These are phyloP conservation scores for Andricus curvator DNA, from an alignment of 2,888 invertebrate species.

Conservation along the genomic window DNA sequence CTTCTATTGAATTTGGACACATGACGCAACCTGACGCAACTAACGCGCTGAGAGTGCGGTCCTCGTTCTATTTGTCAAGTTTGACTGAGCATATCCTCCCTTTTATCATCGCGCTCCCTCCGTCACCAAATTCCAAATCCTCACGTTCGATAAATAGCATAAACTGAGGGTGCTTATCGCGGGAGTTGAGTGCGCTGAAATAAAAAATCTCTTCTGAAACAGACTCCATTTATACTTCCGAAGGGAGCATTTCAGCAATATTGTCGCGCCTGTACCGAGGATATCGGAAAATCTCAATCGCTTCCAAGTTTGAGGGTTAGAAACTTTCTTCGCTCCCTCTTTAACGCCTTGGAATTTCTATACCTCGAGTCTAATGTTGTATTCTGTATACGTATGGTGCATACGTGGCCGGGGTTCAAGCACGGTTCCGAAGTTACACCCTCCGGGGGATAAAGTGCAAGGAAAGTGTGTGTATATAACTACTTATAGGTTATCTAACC, in stretches of 20 bases:
- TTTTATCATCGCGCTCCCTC: no score
- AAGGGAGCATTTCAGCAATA: conserved; percentile 9
- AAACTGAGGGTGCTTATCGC: no score
- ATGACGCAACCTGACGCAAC: no score
- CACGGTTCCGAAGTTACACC: background rate
- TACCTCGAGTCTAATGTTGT: background rate
- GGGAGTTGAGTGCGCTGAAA: no score
- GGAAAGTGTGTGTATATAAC: conserved; percentile 33
- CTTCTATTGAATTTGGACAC: no score
- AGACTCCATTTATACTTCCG: background rate
- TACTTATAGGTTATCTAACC: conserved; percentile 32
- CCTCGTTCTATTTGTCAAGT: no score
- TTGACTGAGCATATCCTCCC: no score
- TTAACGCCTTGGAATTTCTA: conserved; percentile 29
- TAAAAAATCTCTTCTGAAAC: conserved; percentile 10
- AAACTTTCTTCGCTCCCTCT: conserved; percentile 14
- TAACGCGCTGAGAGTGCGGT: no score
- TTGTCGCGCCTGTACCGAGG: background rate
- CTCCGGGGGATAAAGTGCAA: conserved; percentile 10
- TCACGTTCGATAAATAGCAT: no score
- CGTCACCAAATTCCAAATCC: no score
- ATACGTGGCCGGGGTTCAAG: conserved; percentile 13
- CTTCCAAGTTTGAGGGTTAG: conserved; percentile 12
- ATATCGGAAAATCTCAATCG: conserved; percentile 38
- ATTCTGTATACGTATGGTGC: background rate